Evolutionary conservation across 2,797 vertebrate species (phyloP).

Genomic region (Pangasius djambal): DNA sequence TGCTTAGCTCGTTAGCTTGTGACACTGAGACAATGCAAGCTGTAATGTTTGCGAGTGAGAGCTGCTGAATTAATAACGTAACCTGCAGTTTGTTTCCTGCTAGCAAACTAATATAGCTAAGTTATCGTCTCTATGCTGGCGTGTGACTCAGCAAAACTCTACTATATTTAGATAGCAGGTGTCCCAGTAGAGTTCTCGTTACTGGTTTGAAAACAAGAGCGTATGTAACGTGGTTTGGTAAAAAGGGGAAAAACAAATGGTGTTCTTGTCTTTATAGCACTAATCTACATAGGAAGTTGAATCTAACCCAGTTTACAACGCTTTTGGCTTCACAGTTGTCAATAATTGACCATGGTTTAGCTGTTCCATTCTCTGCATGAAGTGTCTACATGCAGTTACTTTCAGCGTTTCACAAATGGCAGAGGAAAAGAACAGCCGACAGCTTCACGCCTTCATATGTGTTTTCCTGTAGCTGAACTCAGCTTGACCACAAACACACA

Average conservation of each 20-base stretch:
- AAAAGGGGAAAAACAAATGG: neutral
- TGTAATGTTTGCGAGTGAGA: neutral
- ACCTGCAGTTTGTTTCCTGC: neutral
- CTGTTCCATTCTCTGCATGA: neutral
- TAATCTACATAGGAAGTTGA: neutral
- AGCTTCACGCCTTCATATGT: neutral
- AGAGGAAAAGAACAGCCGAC: neutral
- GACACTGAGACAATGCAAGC: neutral
- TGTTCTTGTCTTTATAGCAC: neutral
- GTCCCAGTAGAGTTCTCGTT: neutral
- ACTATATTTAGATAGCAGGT: neutral
- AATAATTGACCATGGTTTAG: neutral
- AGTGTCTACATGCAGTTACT: neutral
- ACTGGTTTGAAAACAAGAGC: neutral
- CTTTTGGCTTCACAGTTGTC: neutral
- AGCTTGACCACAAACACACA: neutral
- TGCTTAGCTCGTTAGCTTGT: neutral
- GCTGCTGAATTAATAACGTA: fast-evolving
- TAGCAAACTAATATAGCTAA: neutral
- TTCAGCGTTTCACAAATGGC: neutral
- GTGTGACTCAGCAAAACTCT: constrained; percentile 47
- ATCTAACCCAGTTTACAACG: neutral
- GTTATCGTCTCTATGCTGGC: neutral
- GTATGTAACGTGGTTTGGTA: neutral
- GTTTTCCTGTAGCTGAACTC: neutral